Conservation (phyloP, 2,797 vertebrate genomes). For the Discoglossus pictus region DNA sequence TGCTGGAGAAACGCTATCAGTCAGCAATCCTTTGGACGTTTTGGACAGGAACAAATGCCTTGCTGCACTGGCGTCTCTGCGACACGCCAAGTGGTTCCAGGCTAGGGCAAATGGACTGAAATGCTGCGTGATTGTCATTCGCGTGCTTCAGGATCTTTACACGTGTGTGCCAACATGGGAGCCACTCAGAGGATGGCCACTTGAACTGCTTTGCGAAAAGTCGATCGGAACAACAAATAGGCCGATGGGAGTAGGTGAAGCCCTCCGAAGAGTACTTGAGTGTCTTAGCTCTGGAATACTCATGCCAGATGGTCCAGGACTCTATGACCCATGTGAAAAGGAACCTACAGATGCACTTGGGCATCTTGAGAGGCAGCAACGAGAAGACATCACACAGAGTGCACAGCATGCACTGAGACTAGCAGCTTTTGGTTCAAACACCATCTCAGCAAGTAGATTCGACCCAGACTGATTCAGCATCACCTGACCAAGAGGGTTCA, state of each 20-base stretch:
- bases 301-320: slow-evolving; percentile 92
- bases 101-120: slow-evolving; percentile 96
- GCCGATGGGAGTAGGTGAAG: slow-evolving; percentile 95
- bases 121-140: slow-evolving; percentile 96
- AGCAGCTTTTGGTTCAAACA: slow-evolving; percentile 81
- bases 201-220: slow-evolving; percentile 96
- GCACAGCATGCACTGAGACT: slow-evolving; percentile 95
- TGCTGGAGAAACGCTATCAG: slow-evolving; percentile 96
- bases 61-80: slow-evolving; percentile 99
- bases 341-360: slow-evolving; percentile 91
- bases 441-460: slow-evolving; percentile 65
- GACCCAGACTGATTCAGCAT: slow-evolving; percentile 60
- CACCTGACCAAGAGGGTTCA: slow-evolving; percentile 77
- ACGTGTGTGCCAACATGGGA: slow-evolving; percentile 90
- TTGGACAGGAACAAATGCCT: slow-evolving; percentile 99
- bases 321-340: slow-evolving; percentile 98
- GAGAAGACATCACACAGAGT: slow-evolving; percentile 97
- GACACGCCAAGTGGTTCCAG: slow-evolving; percentile 99
- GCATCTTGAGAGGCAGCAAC: slow-evolving; percentile 92
- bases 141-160: slow-evolving; percentile 93
- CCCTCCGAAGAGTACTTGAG: slow-evolving; percentile 90
- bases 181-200: slow-evolving; percentile 93
- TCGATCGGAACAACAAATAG: slow-evolving; percentile 95
- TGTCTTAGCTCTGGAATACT: slow-evolving; percentile 96
- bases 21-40: slow-evolving; percentile 98